These are phyloP conservation scores for Podilymbus podiceps DNA, from an alignment of 2,113 vertebrate genomes.

Conservation along the genomic window DNA sequence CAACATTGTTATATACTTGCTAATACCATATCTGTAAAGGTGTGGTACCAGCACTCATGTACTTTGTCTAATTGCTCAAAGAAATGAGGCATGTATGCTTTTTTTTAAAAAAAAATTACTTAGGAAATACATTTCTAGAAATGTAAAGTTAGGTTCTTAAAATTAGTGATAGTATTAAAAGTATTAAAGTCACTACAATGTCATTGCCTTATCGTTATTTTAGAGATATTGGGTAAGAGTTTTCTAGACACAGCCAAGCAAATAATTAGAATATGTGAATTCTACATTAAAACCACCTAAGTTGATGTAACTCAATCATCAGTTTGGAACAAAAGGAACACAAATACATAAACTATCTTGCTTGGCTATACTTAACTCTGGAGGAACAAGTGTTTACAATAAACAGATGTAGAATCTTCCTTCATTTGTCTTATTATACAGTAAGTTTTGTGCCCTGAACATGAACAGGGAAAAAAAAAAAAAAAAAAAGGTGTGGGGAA, in stretches of 20 bases:
- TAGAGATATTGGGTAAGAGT: background rate
- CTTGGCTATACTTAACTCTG: background rate
- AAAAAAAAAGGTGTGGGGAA: too few relatives aligned
- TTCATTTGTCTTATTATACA: background rate
- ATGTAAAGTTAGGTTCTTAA: background rate
- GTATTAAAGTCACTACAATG: background rate
- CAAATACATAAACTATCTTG: background rate
- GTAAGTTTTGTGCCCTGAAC: background rate
- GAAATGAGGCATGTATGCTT: background rate
- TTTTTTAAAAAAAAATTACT: background rate
- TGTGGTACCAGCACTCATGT: accelerated
- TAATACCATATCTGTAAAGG: background rate
- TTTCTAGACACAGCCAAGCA: background rate
- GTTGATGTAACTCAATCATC: background rate
- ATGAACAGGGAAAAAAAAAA: background rate
- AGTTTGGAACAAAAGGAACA: background rate
- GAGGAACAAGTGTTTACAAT: background rate
- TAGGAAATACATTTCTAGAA: background rate
- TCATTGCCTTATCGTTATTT: background rate
- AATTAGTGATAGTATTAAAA: background rate
- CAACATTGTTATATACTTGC: background rate
- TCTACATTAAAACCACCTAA: background rate
- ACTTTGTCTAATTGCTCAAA: background rate
- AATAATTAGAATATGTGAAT: background rate
- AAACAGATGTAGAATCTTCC: background rate